phyloP scores from a whole-genome alignment of 2,113 vertebrate genomes.

The Fukomys damarensis region DNA sequence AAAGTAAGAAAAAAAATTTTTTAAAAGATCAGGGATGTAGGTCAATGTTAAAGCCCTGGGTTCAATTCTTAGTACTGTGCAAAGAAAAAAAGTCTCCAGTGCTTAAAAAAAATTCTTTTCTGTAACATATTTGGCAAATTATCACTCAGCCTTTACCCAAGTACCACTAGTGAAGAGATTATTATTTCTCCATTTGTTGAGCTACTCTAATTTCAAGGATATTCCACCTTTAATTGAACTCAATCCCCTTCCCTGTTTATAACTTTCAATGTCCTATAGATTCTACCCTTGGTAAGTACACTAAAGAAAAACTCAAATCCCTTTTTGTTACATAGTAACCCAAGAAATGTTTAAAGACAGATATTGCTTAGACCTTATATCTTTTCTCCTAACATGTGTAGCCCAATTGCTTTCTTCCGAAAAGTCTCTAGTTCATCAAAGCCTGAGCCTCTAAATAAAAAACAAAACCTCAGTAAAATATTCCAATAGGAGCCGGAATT shows the following conservation, averaged over 20 bases:
- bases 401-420: not conserved
- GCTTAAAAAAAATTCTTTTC: not conserved
- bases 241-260: not conserved
- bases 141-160: not conserved
- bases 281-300: not conserved
- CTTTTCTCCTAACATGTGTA: not conserved
- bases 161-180: not conserved
- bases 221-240: slow-evolving; percentile 12
- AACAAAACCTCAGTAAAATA: not conserved
- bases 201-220: not conserved
- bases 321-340: not conserved
- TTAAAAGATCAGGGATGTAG: not conserved
- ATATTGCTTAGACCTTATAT: not conserved
- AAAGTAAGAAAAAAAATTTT: too few relatives aligned
- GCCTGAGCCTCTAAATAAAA: not conserved
- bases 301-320: not conserved
- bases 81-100: not conserved
- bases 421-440: slow-evolving; percentile 1
- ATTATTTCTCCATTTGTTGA: not conserved
- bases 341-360: not conserved
- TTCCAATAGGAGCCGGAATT: too few relatives aligned
- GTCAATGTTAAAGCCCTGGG: not conserved
- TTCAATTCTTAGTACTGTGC: not conserved
- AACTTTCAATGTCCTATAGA: too few relatives aligned
- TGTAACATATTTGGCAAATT: not conserved